A percentile compares a stretch with the other conserved stretches of the same genome.
phyloP scores from a whole-genome alignment of 2,797 vertebrate species.

The Limosa lapponica region DNA sequence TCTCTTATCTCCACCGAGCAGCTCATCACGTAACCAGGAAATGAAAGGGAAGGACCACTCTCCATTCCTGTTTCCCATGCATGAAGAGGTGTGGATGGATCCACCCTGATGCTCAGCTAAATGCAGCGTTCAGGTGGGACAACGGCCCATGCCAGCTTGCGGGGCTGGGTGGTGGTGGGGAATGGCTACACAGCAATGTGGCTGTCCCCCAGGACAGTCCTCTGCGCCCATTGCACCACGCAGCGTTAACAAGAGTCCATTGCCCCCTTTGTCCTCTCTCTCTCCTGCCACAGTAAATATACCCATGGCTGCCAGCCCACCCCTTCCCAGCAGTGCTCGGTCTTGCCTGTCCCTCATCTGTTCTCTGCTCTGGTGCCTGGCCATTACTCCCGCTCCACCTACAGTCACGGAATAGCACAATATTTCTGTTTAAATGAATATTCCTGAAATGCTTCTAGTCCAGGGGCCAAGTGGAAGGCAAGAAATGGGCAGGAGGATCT shows the following conservation, averaged over 20 bases:
- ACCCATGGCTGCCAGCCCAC: neutral
- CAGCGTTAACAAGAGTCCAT: neutral
- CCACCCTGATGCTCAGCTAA: neutral
- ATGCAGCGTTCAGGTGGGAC: neutral
- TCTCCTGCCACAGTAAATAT: neutral
- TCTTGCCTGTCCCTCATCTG: neutral
- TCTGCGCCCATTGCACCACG: accelerated
- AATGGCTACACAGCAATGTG: neutral
- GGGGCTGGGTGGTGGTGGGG: neutral
- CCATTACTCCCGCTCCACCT: neutral
- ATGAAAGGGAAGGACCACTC: neutral
- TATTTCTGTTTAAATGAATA: neutral
- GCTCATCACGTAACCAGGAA: neutral
- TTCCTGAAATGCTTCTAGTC: neutral
- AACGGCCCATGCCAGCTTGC: accelerated
- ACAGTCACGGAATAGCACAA: neutral
- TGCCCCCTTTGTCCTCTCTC: neutral
- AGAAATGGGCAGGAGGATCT: neutral
- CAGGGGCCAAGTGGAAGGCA: neutral
- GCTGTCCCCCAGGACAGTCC: neutral
- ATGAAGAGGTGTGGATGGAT: no score
- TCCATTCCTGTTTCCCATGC: neutral
- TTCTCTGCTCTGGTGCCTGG: neutral
- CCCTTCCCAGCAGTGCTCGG: neutral
- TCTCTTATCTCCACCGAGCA: neutral